Evolutionary conservation across 2,797 vertebrate species (phyloP).

Genomic region (Scomberomorus guttatus): DNA sequence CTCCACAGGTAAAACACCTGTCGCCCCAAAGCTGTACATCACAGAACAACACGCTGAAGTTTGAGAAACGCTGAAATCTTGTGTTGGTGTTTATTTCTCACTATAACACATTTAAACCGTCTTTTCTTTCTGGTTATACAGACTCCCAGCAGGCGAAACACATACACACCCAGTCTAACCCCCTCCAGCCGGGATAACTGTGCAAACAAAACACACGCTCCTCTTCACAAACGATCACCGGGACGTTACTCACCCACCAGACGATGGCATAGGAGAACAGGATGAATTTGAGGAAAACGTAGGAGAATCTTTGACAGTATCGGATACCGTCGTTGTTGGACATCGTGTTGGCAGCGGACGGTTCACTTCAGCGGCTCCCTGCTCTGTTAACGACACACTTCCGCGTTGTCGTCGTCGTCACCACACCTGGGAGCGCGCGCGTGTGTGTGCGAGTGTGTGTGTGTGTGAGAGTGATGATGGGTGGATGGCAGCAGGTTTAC

Average conservation of each 20-base stretch:
- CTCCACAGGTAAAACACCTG: constrained; percentile 44
- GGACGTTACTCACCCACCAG: constrained; percentile 77
- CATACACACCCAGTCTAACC: neutral
- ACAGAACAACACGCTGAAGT: neutral
- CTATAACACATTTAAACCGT: neutral
- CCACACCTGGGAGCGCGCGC: constrained; percentile 65
- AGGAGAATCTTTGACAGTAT: constrained; percentile 71
- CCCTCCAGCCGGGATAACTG: neutral
- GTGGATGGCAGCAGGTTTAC: neutral
- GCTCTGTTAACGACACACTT: constrained; percentile 21
- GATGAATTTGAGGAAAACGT: constrained; percentile 68
- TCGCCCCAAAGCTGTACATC: neutral
- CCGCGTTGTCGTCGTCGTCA: constrained; percentile 14
- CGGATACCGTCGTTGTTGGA: constrained; percentile 22
- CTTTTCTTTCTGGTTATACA: neutral
- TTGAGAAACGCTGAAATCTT: neutral
- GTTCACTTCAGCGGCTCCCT: neutral
- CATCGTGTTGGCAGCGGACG: constrained; percentile 57
- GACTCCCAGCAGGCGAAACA: neutral
- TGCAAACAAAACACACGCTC: neutral
- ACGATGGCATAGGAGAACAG: constrained; percentile 74
- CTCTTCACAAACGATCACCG: neutral
- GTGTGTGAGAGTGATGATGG: neutral
- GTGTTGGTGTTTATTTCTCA: neutral
- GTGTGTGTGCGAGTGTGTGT: accelerated